phyloP scores from a whole-genome alignment of 1,140 invertebrate genomes.

The Drosophila busckii region DNA sequence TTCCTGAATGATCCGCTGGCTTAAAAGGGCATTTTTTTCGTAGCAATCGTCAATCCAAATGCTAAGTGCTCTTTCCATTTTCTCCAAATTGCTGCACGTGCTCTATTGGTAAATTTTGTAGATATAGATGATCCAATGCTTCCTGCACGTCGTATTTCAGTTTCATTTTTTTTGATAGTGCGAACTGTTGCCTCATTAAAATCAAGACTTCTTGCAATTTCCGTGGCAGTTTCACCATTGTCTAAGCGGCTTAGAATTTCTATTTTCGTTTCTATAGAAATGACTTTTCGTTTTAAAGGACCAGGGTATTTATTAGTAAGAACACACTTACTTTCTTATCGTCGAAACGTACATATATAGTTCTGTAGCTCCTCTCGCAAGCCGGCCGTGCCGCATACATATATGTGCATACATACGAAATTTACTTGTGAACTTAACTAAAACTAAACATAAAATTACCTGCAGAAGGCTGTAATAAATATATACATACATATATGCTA shows the following conservation, averaged over 20 bases:
- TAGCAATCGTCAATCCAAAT: constrained; percentile 54
- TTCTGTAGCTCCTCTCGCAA: too few relatives aligned
- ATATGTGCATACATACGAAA: too few relatives aligned
- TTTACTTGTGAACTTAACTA: too few relatives aligned
- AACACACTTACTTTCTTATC: too few relatives aligned
- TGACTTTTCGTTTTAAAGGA: constrained; percentile 39
- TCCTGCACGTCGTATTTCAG: constrained; percentile 14
- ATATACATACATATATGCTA: too few relatives aligned
- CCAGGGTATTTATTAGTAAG: too few relatives aligned
- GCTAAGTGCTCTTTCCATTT: constrained; percentile 34
- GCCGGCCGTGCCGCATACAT: too few relatives aligned
- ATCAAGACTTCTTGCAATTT: constrained; percentile 22
- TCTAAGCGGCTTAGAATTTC: constrained; percentile 21
- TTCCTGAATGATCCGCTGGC: constrained; percentile 39
- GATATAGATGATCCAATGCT: constrained; percentile 5
- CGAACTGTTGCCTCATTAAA: constrained; percentile 27
- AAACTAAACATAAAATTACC: too few relatives aligned
- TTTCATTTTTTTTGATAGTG: constrained; percentile 24
- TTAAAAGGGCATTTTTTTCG: constrained; percentile 43
- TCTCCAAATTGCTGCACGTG: constrained; percentile 20
- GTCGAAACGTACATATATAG: too few relatives aligned
- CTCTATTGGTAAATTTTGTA: constrained; percentile 16
- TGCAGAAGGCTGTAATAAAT: too few relatives aligned
- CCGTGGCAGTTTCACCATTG: constrained; percentile 21
- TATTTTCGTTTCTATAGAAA: constrained; percentile 36